Base-by-base conservation (phyloP, 2,888 invertebrate genomes). In the Bhutanitis thaidina region DNA sequence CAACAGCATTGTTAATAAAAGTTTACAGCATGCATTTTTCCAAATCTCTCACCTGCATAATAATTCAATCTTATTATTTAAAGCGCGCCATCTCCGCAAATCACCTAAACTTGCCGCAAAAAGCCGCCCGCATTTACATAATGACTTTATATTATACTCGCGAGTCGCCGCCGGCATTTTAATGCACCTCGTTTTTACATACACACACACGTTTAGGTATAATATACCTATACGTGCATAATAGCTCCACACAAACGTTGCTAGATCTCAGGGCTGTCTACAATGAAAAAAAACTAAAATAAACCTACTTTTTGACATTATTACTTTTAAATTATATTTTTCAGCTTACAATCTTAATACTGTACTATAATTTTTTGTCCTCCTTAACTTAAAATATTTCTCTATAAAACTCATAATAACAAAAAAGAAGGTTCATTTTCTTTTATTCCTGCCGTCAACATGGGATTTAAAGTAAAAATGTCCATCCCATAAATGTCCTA, bases 141-240 rank as follows among this genome's bases (percentile, higher is more conserved):
- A 88, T 86, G 80, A 85, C 86, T 87, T 85, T 82, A 87, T 88
- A 82, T 84, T 81, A 80, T 80, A 80, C 74, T 67, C 66, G 67
- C 62, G 73, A 61, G 65, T 68, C 74, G 75, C 69, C 68, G 65
- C 64, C 73, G 63, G 85, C 82, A 87, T 88, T 80, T 85, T 82
- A 86, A 87, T 83, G 79, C 58, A 49, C 49, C 60, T 64, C 65
- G 61, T 71, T 68, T 66, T 62, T 60, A 59, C 62, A 58, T 52
- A 60, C 59, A 63, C 61, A 57, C 66, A 67, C 67, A 65, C 62
- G 60, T 62, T 61, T 67, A 62, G 58, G n/a, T 35, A 35, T 48
- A 30, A 43, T 49, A 27, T 43, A 45, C 49, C 12, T 35, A 32
- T 56, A 52, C 48, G 37, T 49, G 41, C 40, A 49, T 43, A 52